Evolutionary conservation across 2,113 vertebrate genomes (phyloP).

Genomic region (Larimichthys polyactis): DNA sequence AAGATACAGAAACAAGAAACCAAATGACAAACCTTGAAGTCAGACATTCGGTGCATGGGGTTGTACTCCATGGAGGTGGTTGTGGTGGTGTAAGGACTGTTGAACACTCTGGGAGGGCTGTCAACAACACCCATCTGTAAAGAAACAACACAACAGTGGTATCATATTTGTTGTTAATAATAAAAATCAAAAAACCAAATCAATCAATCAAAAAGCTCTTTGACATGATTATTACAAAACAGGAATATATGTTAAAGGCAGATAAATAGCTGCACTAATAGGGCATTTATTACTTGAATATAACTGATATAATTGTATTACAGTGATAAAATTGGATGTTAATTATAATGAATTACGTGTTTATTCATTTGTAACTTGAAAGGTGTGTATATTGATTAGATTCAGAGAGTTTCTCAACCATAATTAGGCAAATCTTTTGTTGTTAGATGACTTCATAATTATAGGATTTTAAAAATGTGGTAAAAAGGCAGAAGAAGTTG

Average conservation of each 20-base stretch:
- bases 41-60: slow-evolving; percentile 74
- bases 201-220: neutral
- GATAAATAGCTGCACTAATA: neutral
- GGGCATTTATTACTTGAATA: neutral
- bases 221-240: neutral
- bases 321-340: neutral
- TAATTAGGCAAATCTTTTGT: too few species aligned
- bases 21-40: slow-evolving; percentile 77
- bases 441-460: neutral
- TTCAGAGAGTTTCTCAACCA: slow-evolving; percentile 29
- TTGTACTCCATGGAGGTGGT: slow-evolving; percentile 77
- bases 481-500: neutral
- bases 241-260: neutral
- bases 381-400: slow-evolving; percentile 1
- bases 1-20: neutral
- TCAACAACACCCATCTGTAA: slow-evolving; percentile 68
- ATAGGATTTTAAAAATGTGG: neutral
- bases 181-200: neutral
- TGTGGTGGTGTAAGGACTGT: slow-evolving; percentile 79
- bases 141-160: neutral
- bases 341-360: neutral
- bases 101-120: slow-evolving; percentile 78
- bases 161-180: neutral
- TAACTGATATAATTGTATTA: too few species aligned
- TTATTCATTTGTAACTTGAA: neutral